phyloP scores from a whole-genome alignment of 2,797 vertebrate species.

The Anolis apletophallus region DNA sequence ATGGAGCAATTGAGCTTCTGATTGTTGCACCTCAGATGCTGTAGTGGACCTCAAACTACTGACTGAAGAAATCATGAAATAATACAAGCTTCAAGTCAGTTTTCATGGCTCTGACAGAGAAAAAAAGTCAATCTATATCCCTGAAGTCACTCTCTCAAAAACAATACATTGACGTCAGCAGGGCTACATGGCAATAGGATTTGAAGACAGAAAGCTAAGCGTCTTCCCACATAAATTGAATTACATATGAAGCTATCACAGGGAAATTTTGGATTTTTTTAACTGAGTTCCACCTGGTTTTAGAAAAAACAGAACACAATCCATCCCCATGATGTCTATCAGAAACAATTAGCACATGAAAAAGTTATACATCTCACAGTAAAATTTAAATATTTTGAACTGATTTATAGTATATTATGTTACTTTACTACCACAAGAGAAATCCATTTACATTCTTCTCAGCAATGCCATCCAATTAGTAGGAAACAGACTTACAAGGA shows the following conservation, averaged over 20 bases:
- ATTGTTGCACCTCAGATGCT: background rate
- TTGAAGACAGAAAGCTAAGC: no score
- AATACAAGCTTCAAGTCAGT: background rate
- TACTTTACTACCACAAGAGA: background rate
- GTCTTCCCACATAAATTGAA: no score
- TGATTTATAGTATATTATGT: background rate
- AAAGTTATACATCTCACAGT: background rate
- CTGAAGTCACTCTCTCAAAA: background rate
- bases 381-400: background rate
- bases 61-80: background rate
- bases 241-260: no score
- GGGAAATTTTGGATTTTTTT: no score
- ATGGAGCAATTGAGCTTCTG: background rate
- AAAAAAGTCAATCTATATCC: background rate
- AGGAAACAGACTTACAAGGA: background rate
- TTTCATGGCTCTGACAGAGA: background rate
- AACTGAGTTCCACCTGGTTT: no score
- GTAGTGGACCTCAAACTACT: background rate
- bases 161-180: background rate
- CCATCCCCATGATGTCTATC: background rate
- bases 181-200: background rate
- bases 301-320: no score
- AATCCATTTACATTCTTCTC: background rate
- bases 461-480: background rate
- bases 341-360: background rate